Base-by-base conservation (phyloP, 2,888 invertebrate species). In the Villa cingulata region DNA sequence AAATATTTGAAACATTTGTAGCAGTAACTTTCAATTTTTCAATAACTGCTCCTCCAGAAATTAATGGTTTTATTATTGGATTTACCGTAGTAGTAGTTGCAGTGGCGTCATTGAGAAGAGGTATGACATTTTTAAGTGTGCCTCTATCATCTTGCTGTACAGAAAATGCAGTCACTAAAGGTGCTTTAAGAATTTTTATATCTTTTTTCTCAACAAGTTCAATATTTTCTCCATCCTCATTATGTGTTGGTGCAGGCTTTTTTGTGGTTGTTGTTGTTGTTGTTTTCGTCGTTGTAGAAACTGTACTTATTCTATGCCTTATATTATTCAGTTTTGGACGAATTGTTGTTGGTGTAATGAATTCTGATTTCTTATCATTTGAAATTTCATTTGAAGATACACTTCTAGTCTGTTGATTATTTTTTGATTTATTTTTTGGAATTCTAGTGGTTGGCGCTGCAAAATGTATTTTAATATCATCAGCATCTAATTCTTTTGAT, bases 81-180 rank as follows among this genome's bases (percentile, higher is more conserved):
- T 23, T 23, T 16, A 29, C 16, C 43, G 48, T 18, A 43, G 41
- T 32, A 40, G 42, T 41, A 15, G 20, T 41, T 9, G 40, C 10
- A 32, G 43, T 16, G 43, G 39, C 20, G 43, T 37, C 39, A 45
- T 78, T 77, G 59, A 74, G 78, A 57, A 86, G 74, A 0, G 87
- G 84, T 44, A 85, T 80, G 1, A 87, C 83, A 63, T 81, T 83
- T 56, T 83, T 82, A 0, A 88, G 85, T n/a, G 80, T 62, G 1
- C 88, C 88, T 27, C 74, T 74, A 54, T 80, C 81, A 60, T 88
- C 87, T 65, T 88, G 82, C 54, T 88, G 86, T 0, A 88, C 84
- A 0, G 88, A 88, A 59, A 88, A 88, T 0, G 88, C 88, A 3
- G 86, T 85, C 0, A 88, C 83, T 49, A 88, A 62, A 0, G 88